These are phyloP conservation scores for Philopedon plagiatum DNA, from an alignment of 2,888 invertebrate species.

Conservation along the genomic window DNA sequence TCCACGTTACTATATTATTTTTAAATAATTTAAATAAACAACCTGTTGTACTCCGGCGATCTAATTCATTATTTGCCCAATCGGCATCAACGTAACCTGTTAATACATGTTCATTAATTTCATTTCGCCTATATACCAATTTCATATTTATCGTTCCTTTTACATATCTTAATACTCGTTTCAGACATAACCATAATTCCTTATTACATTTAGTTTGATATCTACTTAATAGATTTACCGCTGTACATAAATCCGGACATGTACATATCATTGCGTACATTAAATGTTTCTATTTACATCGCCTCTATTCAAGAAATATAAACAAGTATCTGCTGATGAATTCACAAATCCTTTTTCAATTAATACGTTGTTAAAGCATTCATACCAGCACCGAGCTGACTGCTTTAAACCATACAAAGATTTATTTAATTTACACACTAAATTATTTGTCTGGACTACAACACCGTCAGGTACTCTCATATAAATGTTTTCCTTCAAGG, in stretches of 20 bases:
- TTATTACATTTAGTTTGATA: slow-evolving; percentile 56
- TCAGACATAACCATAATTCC: slow-evolving; percentile 56
- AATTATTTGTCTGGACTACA: no score
- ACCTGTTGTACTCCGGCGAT: slow-evolving; percentile 52
- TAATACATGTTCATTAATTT: slow-evolving; percentile 44
- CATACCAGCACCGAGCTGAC: slow-evolving; percentile 40
- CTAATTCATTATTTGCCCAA: slow-evolving; percentile 52
- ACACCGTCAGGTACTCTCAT: slow-evolving; percentile 54
- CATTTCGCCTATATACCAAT: slow-evolving; percentile 52
- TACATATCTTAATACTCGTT: slow-evolving; percentile 57
- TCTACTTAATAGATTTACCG: slow-evolving; percentile 56
- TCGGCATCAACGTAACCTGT: slow-evolving; percentile 60
- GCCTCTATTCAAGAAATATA: slow-evolving; percentile 40
- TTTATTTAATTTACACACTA: no score
- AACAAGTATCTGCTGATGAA: slow-evolving; percentile 54
- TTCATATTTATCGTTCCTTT: slow-evolving; percentile 57
- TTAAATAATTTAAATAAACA: slow-evolving; percentile 55
- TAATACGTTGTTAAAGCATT: slow-evolving; percentile 37
- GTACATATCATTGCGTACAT: no score
- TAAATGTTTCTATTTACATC: slow-evolving; percentile 36
- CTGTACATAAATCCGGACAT: slow-evolving; percentile 54
- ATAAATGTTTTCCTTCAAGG: slow-evolving; percentile 30
- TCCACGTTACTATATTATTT: slow-evolving; percentile 59
- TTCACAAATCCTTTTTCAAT: slow-evolving; percentile 27
- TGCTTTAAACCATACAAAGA: no score